Evolutionary conservation across 2,113 vertebrate species (phyloP).

Genomic region (Carlito syrichta): DNA sequence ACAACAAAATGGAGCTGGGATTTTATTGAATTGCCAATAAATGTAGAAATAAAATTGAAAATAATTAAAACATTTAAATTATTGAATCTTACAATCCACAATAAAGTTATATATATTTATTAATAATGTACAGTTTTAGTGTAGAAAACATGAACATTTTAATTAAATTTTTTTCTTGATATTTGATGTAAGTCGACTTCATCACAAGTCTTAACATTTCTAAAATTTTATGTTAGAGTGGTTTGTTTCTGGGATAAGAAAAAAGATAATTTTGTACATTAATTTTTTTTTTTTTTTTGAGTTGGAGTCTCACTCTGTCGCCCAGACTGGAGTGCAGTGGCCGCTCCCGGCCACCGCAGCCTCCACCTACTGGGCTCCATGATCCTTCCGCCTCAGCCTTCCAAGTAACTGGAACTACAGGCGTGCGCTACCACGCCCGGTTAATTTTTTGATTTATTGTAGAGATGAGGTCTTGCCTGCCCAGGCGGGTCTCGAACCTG

Average conservation of each 20-base stretch:
- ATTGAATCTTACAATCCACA: not conserved
- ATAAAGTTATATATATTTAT: not conserved
- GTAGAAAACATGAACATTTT: not conserved
- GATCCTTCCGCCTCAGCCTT: too few relatives aligned
- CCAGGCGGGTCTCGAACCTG: too few relatives aligned
- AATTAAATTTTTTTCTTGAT: not conserved
- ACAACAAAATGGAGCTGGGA: not conserved
- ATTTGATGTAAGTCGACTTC: not conserved
- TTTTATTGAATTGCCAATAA: not conserved
- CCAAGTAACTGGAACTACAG: too few relatives aligned
- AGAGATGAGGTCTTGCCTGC: too few relatives aligned
- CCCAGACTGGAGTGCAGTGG: too few relatives aligned
- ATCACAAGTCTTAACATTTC: not conserved
- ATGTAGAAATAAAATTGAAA: not conserved
- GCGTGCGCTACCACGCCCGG: too few relatives aligned
- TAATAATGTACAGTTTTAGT: not conserved
- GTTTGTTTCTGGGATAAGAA: not conserved
- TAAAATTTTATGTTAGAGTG: not conserved
- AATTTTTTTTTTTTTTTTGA: too few relatives aligned
- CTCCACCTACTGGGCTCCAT: too few relatives aligned
- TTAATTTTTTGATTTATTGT: too few relatives aligned
- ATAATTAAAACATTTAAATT: not conserved
- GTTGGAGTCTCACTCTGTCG: too few relatives aligned
- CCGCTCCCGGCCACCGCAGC: too few relatives aligned
- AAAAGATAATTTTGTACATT: not conserved